Percentiles rank a stretch among this genome's conserved stretches.
Evolutionary conservation across 2,797 vertebrate species (phyloP).

Genomic region (Myotis planiceps): DNA sequence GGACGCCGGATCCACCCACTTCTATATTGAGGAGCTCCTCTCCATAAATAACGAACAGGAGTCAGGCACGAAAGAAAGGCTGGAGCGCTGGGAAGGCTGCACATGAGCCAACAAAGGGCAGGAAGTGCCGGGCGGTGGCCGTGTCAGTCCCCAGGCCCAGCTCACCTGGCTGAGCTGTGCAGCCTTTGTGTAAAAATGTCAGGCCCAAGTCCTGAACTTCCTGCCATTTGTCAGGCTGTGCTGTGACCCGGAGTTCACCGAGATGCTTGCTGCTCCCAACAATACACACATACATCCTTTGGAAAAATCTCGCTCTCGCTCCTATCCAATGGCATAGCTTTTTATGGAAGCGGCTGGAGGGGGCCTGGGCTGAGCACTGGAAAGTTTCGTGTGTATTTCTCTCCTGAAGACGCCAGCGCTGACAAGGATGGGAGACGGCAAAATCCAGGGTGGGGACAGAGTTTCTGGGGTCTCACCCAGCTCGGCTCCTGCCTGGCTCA

Average conservation of each 20-base stretch:
- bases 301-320: slow-evolving; percentile 69
- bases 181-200: slow-evolving; percentile 77
- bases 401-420: not conserved
- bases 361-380: not conserved
- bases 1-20: slow-evolving; percentile 65
- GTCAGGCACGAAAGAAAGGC: slow-evolving; percentile 73
- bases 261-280: slow-evolving; percentile 63
- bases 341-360: slow-evolving; percentile 54
- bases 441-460: not conserved
- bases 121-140: slow-evolving; percentile 74
- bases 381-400: not conserved
- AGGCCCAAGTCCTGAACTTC: slow-evolving; percentile 73
- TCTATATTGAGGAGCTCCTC: slow-evolving; percentile 79
- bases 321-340: slow-evolving; percentile 21
- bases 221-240: slow-evolving; percentile 80
- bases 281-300: slow-evolving; percentile 78
- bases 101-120: slow-evolving; percentile 72
- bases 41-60: slow-evolving; percentile 77
- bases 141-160: slow-evolving; percentile 54
- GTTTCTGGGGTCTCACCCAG: no score
- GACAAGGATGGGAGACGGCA: not conserved
- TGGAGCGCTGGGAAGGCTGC: slow-evolving; percentile 15
- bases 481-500: not conserved
- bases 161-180: slow-evolving; percentile 74
- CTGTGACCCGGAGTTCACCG: slow-evolving; percentile 71